Base-by-base conservation (phyloP, 2,113 vertebrate genomes). In the Saguinus midas region DNA sequence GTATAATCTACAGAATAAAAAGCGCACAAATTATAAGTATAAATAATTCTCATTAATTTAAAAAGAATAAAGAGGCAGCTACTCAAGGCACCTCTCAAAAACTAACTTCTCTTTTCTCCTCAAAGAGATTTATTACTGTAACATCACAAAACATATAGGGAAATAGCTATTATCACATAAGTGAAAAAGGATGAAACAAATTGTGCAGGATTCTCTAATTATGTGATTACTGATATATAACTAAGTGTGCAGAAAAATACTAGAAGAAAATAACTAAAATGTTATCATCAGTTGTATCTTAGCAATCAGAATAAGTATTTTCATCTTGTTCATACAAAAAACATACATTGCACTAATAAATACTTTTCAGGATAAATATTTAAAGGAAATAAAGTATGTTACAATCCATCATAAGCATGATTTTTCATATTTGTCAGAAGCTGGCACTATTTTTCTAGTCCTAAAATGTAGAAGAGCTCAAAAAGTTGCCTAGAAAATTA, bases 241-340 rank as follows among this genome's bases (percentile, higher is more conserved):
- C 29, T 70, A 55, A 82, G 81, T 29, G 2, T 66, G 10, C 78
- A 83, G 16, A 45, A 89, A 94, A 92, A 78, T 35, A 25, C 48
- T 58, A n/a, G 58, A 91, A 83, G n/a, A 29, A 84, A 95, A 90
- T 40, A 75, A 85, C 5, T 20, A 75, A 88, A 96, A 88, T 82
- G 13, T 91, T 88, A 61, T 6, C 10, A 35, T 7, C 64, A 18
- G 21, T 87, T 87, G 12, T 40, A 66, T 35, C 32, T 81, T 78
- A 85, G 11, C 45, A 73, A 66, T 84, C 61, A 84, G 18, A 91
- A 43, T n/a, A 55, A 14, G 4, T 52, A 81, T 40, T 92, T 89
- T 80, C 57, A 79, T 55, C 91, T 81, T 82, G 35, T 90, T 90
- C 9, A 55, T 84, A 9, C 29, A 13, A 45, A 81, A 96, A 92